These are phyloP conservation scores for Bradypus variegatus DNA, from an alignment of 2,797 vertebrate genomes.

Conservation along the genomic window DNA sequence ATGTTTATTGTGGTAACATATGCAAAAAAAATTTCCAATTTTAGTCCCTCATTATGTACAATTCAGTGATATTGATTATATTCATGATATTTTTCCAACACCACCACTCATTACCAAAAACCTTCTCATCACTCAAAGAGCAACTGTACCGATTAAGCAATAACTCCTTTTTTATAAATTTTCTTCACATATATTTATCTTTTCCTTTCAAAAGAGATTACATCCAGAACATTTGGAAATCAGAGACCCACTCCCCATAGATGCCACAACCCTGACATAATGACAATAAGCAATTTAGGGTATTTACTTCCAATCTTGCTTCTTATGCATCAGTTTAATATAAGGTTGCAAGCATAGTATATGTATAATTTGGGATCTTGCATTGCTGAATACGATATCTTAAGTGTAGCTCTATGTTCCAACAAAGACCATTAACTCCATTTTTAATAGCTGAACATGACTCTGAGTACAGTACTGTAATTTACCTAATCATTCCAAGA, in stretches of 20 bases:
- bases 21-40: too few species aligned
- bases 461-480: not conserved
- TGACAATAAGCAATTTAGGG: not conserved
- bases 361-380: not conserved
- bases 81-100: too few species aligned
- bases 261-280: not conserved
- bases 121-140: too few species aligned
- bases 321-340: not conserved
- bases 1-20: too few species aligned
- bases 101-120: too few species aligned
- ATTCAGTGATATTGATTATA: too few species aligned
- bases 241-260: not conserved
- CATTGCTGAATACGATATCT: not conserved
- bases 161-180: not conserved
- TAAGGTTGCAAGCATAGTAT: not conserved
- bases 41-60: too few species aligned
- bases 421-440: not conserved
- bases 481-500: not conserved
- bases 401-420: not conserved
- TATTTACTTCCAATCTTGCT: not conserved
- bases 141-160: too few species aligned
- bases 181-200: not conserved
- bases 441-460: not conserved
- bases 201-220: conserved; percentile 22
- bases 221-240: conserved; percentile 10